phyloP scores from a whole-genome alignment of 2,888 invertebrate genomes.

The Drosophila pullipes region DNA sequence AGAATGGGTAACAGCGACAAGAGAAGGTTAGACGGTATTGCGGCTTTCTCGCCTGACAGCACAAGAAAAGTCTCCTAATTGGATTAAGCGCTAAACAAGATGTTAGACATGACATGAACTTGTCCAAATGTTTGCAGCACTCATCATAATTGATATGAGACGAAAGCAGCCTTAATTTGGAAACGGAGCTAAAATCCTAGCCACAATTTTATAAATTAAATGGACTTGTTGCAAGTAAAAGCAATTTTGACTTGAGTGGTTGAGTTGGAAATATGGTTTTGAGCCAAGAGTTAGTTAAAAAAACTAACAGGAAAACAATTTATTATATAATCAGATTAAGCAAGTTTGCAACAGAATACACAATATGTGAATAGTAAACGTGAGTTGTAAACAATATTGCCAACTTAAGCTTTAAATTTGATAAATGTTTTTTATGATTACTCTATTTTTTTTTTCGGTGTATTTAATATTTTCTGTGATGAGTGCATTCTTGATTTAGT shows the following conservation, averaged over 20 bases:
- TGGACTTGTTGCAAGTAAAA: not conserved
- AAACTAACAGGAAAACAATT: not conserved
- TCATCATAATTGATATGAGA: conserved; percentile 22
- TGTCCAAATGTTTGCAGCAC: conserved; percentile 20
- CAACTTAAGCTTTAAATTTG: not conserved
- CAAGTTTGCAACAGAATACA: not conserved
- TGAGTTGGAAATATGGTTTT: not conserved
- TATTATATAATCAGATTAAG: not conserved
- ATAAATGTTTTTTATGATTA: not conserved
- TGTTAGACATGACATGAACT: conserved; percentile 40
- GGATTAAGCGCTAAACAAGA: conserved; percentile 49
- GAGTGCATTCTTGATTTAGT: not conserved
- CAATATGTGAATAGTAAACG: not conserved
- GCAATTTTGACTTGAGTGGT: not conserved
- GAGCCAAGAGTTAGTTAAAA: not conserved
- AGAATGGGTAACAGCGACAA: conserved; percentile 1
- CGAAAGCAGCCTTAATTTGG: not conserved
- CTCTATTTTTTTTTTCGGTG: not conserved
- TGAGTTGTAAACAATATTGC: too few species aligned
- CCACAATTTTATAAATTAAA: not conserved
- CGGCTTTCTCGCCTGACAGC: conserved; percentile 17
- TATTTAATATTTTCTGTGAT: not conserved
- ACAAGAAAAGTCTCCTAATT: conserved; percentile 53
- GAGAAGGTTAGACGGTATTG: not conserved
- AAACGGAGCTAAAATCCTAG: too few species aligned